Evolutionary conservation across 2,113 vertebrate genomes (phyloP).

Genomic region (Sakesphorus luctuosus): DNA sequence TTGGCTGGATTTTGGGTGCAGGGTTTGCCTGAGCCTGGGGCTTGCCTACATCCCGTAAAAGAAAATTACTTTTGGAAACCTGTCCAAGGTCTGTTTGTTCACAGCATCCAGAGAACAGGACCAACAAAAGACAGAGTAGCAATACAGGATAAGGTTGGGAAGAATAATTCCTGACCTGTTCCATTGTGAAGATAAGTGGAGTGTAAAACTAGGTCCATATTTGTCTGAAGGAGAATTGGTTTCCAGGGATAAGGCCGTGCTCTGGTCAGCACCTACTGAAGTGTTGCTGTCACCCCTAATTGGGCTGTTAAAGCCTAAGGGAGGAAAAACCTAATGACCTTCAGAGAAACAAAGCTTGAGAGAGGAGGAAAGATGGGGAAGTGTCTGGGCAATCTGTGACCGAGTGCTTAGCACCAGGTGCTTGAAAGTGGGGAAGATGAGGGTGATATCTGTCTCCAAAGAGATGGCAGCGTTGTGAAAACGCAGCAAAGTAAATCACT

Average conservation of each 20-base stretch:
- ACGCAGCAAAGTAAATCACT: slow-evolving; percentile 44
- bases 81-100: background rate
- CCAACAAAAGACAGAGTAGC: slow-evolving; percentile 12
- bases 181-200: background rate
- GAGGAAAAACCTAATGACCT: slow-evolving; percentile 3
- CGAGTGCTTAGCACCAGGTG: slow-evolving; percentile 2
- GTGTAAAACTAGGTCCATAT: background rate
- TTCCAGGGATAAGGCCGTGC: background rate
- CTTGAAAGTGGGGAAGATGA: slow-evolving; percentile 11
- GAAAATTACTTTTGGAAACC: background rate
- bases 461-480: slow-evolving; percentile 51
- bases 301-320: slow-evolving; percentile 11
- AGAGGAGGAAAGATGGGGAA: slow-evolving; percentile 16
- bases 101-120: background rate
- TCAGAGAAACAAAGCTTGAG: slow-evolving; percentile 21
- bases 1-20: background rate
- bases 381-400: background rate
- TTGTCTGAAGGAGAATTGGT: slow-evolving; percentile 3
- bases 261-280: slow-evolving; percentile 9
- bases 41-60: background rate
- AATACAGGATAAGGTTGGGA: background rate
- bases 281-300: slow-evolving; percentile 23
- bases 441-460: slow-evolving; percentile 40
- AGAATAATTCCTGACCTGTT: slow-evolving; percentile 6
- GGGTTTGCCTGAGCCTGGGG: background rate